Evolutionary conservation across 30 jellyfish, hydroid and myxozoan genomes (phyloP), one percentile per base, ranked within the genome.

Genomic region (Aurelia aurita complex sp. Pacific): DNA sequence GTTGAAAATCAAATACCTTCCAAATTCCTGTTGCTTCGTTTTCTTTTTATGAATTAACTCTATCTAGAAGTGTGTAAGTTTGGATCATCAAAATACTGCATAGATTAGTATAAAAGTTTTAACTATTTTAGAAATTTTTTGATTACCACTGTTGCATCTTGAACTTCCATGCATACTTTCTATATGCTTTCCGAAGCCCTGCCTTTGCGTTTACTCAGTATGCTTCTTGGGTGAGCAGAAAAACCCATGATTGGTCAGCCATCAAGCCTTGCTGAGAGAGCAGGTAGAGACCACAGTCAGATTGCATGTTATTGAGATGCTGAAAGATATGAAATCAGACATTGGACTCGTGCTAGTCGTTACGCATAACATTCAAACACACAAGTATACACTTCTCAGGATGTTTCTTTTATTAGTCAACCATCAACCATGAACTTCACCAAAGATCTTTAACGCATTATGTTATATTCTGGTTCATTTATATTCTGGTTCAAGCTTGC

Each of bases 61-160:
- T 23, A 23, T 23, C 29, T 23, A 0, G 38, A 66, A 66, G 42
- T 66, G 18, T 34, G 13, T 23, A 23, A 23, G 29, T 23, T 23
- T 7, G 18, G 76, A 66, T 40, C 76, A 18, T 66, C 76, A 66
- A 16, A 66, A 13, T 66, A 66, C 38, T 66, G 76, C 76, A 14
- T 6, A 18, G 18, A 66, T 66, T 66, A 66, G 76, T 6, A 16
- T 66, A 66, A 16, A 66, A 66, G 76, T 50, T 23, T 66, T 19
- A 66, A 23, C 5, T 66, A 19, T 66, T 66, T 8, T 66, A 9
- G 43, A 23, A 32, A 62, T 62, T 62, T 62, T 5, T 62, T 62
- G 18, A 62, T 62, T 62, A 62, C 72, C 69, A 62, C 32, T 62
- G 72, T 62, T 62, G 72, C 72, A 29, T 62, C 72, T 62, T 62